Conservation (phyloP, 2,888 invertebrate species). For the Brachylomia viminalis region DNA sequence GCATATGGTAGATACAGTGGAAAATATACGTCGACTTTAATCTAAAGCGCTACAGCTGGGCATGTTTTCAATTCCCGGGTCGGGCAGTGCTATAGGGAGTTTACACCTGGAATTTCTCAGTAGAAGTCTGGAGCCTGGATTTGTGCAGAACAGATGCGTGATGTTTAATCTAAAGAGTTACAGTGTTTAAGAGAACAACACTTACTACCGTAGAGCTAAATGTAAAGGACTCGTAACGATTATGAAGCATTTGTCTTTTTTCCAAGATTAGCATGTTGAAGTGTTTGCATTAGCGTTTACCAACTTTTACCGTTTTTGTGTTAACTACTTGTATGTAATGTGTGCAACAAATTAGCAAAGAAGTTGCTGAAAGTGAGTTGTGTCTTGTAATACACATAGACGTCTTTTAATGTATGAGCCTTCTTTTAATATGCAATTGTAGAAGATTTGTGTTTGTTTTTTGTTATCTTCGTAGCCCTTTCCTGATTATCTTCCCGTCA, state of each 20-base stretch:
- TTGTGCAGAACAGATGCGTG: neutral
- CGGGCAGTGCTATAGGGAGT: too few relatives aligned
- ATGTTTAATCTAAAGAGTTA: neutral
- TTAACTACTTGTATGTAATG: constrained; percentile 31
- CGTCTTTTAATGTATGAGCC: neutral
- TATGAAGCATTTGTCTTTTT: constrained; percentile 34
- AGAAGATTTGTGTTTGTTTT: neutral
- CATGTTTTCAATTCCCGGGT: neutral
- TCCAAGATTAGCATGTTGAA: constrained; percentile 24
- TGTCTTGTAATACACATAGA: constrained; percentile 12
- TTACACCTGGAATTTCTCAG: neutral
- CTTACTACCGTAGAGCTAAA: constrained; percentile 5
- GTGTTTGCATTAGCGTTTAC: constrained; percentile 49
- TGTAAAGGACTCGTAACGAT: constrained; percentile 19
- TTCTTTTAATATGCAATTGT: neutral
- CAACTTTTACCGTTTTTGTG: constrained; percentile 40
- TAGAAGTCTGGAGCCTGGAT: neutral
- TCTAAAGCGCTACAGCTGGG: neutral
- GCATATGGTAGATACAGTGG: neutral
- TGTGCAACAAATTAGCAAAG: constrained; percentile 48
- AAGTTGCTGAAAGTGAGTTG: constrained; percentile 32
- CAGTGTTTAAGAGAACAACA: neutral
- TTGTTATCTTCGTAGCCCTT: too few relatives aligned
- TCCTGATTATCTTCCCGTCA: neutral
- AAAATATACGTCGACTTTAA: constrained; percentile 13